Base-by-base conservation (phyloP, 2,888 invertebrate species). In the Cosmia pyralina region DNA sequence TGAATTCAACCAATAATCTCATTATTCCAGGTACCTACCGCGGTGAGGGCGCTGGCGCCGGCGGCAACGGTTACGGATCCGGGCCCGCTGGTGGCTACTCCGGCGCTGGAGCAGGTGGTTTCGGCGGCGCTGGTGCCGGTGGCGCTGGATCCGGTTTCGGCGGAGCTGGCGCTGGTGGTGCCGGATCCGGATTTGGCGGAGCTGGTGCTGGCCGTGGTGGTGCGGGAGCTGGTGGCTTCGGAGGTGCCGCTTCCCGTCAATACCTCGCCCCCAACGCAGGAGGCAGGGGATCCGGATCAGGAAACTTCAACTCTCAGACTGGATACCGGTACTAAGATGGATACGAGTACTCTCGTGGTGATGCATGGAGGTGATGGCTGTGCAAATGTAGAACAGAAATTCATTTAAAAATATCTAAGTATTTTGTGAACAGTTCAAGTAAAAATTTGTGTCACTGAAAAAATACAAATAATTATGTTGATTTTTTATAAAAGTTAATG, bases 301-400 rank as follows among this genome's bases (percentile, higher is more conserved):
- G 96, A 4, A 96, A 94, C 92, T 96, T 92, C 93, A 96, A 95
- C 91, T 84, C 95, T 22, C 95, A 94, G 82, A 89, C 95, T 72
- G 96, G 96, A 50, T 96, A 96, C 93, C 91, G 88, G 77, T 96
- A 96, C 82, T 96, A 94, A 91, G 76, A 71, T 57, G 72, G 72
- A 52, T 58, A n/a, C n/a, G n/a, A n/a, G n/a, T n/a, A 65, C 53
- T 46, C 46, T 65, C 50, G 62, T 62, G 57, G 69, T 86, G 79
- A 84, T 87, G 87, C 79, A 83, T 79, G 88, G 88, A 86, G 89
- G 88, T 84, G 72, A 83, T 64, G 82, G 63, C 81, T 88, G 84
- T 81, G 81, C 83, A 84, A 74, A 81, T 82, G 50, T 73, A 69
- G 59, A 82, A 77, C 77, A 74, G 44, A 59, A 74, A 66, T 60